Base-by-base conservation (phyloP, 2,797 vertebrate genomes). In the Huso huso region DNA sequence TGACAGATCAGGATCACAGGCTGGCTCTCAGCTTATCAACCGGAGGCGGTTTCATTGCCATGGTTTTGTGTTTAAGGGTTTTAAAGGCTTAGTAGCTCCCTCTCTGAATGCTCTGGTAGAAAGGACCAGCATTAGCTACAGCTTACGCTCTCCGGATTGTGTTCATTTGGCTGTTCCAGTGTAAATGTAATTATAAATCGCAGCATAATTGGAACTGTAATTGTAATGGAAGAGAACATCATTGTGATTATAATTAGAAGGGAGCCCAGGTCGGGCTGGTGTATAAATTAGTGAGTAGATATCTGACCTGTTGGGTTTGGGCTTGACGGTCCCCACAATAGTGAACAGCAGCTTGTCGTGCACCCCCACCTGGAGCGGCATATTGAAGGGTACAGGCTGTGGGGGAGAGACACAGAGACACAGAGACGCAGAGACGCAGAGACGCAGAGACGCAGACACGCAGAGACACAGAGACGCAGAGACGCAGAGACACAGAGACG, bases 261-360 rank as follows among this genome's bases (percentile, higher is more conserved):
- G 23, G 23, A 37, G 23, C 23, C 23, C 51, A 8, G 51, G 8
- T 53, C 6, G 8, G 6, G 8, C 8, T 53, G 8, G 51, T 8
- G 6, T 3, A 58, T n/a, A n/a, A 58, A 58, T 12, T 11, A 13
- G 11, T 10, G 55, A 58, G 11, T 6, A 59, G 6, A 62, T 4
- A 66, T 62, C 88, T 84, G 68, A 89, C 90, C 87, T 90, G 80
- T 87, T 90, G 50, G 87, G 88, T 7, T 87, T 76, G 0, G 87
- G 85, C 71, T 89, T 89, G 51, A 91, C 79, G 7, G 86, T 73
- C n/a, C 87, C 90, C 70, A 79, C 70, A 72, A 91, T 88, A 18
- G 89, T 90, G 76, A 91, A 82, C 83, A 90, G 83, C 80, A 91
- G 85, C 73, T 89, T 90, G 82, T 91, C 86, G 15, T 90, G 90